phyloP scores from a whole-genome alignment of 30 jellyfish, hydroid and myxozoan species.

The Catostylus mosaicus region DNA sequence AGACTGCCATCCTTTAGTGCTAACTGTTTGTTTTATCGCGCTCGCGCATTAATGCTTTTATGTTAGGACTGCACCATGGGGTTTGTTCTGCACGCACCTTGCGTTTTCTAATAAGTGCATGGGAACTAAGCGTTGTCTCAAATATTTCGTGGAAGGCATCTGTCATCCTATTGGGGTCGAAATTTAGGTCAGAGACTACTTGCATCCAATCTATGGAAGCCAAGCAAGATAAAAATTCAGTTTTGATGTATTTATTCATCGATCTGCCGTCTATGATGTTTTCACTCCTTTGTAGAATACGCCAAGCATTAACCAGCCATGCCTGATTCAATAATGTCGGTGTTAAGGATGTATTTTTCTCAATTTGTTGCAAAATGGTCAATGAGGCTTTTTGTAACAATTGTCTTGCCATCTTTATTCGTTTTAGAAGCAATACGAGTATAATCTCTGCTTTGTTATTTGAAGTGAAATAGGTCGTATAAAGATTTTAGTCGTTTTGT shows the following conservation, averaged over 20 bases:
- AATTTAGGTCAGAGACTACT: constrained; percentile 28
- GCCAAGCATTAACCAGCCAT: constrained; percentile 48
- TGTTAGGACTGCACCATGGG: constrained; percentile 37
- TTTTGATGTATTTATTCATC: constrained; percentile 23
- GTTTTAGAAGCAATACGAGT: constrained; percentile 22
- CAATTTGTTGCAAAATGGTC: constrained; percentile 27
- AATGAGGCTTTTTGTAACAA: constrained; percentile 26
- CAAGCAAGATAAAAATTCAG: constrained; percentile 40
- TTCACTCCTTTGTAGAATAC: constrained; percentile 32
- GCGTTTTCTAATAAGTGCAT: constrained; percentile 52
- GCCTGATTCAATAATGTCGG: constrained; percentile 16
- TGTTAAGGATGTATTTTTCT: background rate
- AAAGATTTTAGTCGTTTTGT: constrained; percentile 20
- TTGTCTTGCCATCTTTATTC: constrained; percentile 19
- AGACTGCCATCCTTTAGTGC: background rate
- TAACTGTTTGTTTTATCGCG: constrained; percentile 13
- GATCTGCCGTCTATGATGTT: constrained; percentile 3
- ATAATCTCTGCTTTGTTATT: constrained; percentile 12
- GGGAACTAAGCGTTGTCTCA: constrained; percentile 37
- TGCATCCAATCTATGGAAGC: constrained; percentile 20
- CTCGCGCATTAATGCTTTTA: constrained; percentile 17
- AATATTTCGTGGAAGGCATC: constrained; percentile 55
- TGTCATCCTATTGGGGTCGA: constrained; percentile 56
- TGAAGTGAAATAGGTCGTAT: constrained; percentile 12
- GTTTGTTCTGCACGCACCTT: constrained; percentile 52